Conservation (phyloP, 2,888 invertebrate genomes). For the Leptinotarsa haldemani region DNA sequence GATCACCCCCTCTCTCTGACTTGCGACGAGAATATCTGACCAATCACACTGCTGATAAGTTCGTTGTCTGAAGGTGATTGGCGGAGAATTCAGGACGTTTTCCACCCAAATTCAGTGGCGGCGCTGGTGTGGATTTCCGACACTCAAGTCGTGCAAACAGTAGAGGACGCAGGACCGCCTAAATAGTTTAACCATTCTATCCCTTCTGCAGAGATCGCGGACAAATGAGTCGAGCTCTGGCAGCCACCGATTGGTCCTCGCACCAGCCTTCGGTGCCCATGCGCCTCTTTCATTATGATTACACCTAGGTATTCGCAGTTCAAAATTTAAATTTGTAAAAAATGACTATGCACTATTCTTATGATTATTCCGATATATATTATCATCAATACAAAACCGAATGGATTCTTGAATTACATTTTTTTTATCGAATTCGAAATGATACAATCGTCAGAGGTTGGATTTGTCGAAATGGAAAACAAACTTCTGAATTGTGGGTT, state of each 20-base stretch:
- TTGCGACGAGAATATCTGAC: no score
- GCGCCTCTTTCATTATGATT: slow-evolving; percentile 61
- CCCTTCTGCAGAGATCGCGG: slow-evolving; percentile 39
- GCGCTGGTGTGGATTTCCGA: background rate
- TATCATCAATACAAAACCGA: slow-evolving; percentile 54
- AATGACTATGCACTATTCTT: slow-evolving; percentile 64
- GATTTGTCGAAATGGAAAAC: background rate
- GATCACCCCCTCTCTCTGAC: no score
- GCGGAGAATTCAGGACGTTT: no score
- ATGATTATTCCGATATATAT: slow-evolving; percentile 61
- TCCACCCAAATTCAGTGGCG: no score
- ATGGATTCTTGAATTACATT: slow-evolving; percentile 35
- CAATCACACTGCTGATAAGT: no score
- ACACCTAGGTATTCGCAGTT: slow-evolving; percentile 61
- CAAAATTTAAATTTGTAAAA: slow-evolving; percentile 59
- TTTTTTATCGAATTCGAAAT: slow-evolving; percentile 38
- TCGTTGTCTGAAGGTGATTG: no score
- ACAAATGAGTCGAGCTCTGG: slow-evolving; percentile 56
- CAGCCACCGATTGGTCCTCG: slow-evolving; percentile 64
- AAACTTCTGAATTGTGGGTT: background rate
- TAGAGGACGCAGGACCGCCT: slow-evolving; percentile 53
- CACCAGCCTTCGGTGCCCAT: slow-evolving; percentile 64
- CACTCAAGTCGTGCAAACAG: slow-evolving; percentile 27
- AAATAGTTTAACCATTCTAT: slow-evolving; percentile 36
- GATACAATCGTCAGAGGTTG: background rate